phyloP scores from a whole-genome alignment of 1,140 invertebrate genomes.

The Druon quercuslanigerum region DNA sequence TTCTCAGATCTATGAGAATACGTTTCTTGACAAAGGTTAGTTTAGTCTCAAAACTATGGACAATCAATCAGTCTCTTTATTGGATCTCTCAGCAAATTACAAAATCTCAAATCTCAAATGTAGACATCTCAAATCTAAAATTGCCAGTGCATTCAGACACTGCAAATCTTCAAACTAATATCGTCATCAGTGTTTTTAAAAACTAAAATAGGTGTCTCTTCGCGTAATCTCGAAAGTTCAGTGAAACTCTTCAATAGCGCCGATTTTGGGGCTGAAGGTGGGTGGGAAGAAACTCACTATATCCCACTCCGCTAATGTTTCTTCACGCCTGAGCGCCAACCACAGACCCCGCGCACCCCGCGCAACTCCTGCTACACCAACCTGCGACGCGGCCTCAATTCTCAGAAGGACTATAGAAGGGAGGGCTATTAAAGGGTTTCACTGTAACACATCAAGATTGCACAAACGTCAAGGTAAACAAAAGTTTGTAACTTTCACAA shows the following conservation, averaged over 20 bases:
- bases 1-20: neutral
- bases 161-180: neutral
- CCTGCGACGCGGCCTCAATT: too few species aligned
- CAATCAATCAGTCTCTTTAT: neutral
- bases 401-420: too few species aligned
- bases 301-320: too few species aligned
- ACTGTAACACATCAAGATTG: neutral
- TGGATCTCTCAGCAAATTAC: neutral
- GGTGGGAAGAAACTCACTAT: too few species aligned
- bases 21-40: neutral
- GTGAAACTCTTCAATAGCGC: too few species aligned
- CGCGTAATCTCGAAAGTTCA: neutral
- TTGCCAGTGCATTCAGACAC: neutral
- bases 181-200: neutral
- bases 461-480: neutral
- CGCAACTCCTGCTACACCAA: too few species aligned
- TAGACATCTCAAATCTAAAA: too few species aligned
- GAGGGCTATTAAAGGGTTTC: too few species aligned
- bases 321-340: too few species aligned
- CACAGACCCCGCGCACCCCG: too few species aligned
- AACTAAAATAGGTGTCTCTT: neutral
- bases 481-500: neutral
- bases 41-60: neutral
- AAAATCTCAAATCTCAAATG: neutral
- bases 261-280: too few species aligned